These are phyloP conservation scores for Copidosoma aretas DNA, from an alignment of 2,888 invertebrate genomes.

Conservation along the genomic window DNA sequence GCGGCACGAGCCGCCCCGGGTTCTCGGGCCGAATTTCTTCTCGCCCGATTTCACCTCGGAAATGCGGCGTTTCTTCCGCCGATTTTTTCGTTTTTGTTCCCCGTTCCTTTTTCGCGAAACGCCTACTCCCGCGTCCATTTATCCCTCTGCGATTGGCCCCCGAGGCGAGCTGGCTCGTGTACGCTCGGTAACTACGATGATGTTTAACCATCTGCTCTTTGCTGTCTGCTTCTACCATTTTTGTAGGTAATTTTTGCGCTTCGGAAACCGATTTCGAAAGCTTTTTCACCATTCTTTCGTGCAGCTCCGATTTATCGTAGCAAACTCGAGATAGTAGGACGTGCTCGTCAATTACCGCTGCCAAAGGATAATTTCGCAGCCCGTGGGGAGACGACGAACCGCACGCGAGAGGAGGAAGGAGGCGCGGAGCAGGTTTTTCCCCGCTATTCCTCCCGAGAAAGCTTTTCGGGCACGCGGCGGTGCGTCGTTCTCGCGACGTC, in stretches of 20 bases:
- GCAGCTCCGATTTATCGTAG: no score
- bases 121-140: background rate
- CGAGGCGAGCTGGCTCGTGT: constrained; percentile 8
- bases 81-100: constrained; percentile 27
- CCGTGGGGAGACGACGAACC: no score
- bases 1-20: background rate
- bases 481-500: constrained; percentile 18
- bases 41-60: constrained; percentile 22
- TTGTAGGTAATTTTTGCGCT: no score
- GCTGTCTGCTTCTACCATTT: no score
- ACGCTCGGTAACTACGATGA: background rate
- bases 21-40: constrained; percentile 1
- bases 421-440: constrained; percentile 7
- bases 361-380: no score
- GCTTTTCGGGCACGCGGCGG: background rate
- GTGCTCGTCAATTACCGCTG: no score
- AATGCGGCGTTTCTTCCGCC: constrained; percentile 34
- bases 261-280: no score
- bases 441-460: constrained; percentile 10
- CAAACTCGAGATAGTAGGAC: no score
- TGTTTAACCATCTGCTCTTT: no score
- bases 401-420: no score
- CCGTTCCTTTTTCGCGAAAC: background rate
- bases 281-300: no score
- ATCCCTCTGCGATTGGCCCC: constrained; percentile 18